Evolutionary conservation across 2,888 invertebrate species (phyloP).

Genomic region (Noctua comes): DNA sequence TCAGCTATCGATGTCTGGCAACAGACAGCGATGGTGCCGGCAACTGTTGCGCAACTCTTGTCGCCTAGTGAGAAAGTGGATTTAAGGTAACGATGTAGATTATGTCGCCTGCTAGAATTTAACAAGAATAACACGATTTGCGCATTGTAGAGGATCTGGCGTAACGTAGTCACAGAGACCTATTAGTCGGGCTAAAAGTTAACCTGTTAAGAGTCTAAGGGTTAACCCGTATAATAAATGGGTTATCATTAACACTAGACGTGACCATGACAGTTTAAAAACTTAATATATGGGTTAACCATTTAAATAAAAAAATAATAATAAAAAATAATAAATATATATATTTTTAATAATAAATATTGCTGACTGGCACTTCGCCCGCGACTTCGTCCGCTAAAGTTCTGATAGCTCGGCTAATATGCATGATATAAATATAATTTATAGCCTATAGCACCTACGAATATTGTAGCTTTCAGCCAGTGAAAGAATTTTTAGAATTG

Average conservation of each 20-base stretch:
- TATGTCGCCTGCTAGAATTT: background rate
- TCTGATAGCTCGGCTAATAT: too few relatives aligned
- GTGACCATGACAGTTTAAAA: too few relatives aligned
- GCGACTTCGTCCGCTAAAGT: too few relatives aligned
- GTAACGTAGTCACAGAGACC: background rate
- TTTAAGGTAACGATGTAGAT: constrained; percentile 42
- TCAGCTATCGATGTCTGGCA: constrained; percentile 52
- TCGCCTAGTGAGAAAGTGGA: constrained; percentile 54
- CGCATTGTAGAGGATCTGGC: background rate
- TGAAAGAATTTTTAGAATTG: too few relatives aligned
- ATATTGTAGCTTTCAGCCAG: too few relatives aligned
- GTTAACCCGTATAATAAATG: background rate
- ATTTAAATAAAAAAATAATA: too few relatives aligned
- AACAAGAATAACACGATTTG: constrained; percentile 1
- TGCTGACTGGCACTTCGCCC: background rate
- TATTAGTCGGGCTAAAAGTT: background rate
- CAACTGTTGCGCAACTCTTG: constrained; percentile 35
- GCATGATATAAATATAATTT: too few relatives aligned
- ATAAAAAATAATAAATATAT: too few relatives aligned
- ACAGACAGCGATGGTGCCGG: constrained; percentile 34
- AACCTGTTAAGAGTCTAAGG: background rate
- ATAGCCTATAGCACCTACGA: too few relatives aligned
- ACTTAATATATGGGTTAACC: background rate
- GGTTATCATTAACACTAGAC: too few relatives aligned
- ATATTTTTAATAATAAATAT: too few relatives aligned